These are phyloP conservation scores for Odontothrips loti DNA, from an alignment of 2,888 invertebrate genomes.

Conservation along the genomic window DNA sequence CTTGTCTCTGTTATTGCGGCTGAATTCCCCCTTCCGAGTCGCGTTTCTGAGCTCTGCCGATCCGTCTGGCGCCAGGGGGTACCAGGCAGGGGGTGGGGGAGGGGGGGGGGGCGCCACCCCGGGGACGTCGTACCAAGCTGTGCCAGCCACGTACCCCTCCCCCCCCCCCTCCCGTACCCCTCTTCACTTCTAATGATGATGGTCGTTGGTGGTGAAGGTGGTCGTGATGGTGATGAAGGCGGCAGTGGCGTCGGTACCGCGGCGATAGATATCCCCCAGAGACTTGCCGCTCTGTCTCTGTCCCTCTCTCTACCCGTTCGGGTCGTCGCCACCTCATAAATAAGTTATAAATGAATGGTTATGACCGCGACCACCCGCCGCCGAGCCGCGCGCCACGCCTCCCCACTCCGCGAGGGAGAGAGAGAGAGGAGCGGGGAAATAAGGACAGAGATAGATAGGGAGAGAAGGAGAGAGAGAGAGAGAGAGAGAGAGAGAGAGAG, in stretches of 20 bases:
- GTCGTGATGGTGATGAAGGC: not conserved
- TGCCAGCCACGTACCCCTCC: not conserved
- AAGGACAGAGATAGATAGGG: too few relatives aligned
- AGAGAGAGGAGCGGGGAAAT: not conserved
- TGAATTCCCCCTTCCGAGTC: too few relatives aligned
- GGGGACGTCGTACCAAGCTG: not conserved
- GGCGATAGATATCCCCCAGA: too few relatives aligned
- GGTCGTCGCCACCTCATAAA: not conserved
- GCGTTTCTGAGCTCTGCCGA: not conserved
- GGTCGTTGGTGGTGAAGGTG: too few relatives aligned
- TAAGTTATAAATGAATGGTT: constrained; percentile 6
- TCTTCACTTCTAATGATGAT: too few relatives aligned
- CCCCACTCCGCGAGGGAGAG: not conserved
- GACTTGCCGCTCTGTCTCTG: too few relatives aligned
- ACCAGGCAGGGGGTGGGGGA: not conserved
- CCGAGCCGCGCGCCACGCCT: not conserved
- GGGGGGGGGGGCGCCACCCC: not conserved
- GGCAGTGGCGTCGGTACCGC: not conserved
- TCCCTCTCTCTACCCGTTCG: not conserved
- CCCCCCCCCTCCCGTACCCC: not conserved
- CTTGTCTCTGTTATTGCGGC: too few relatives aligned
- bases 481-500: not conserved
- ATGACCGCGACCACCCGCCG: constrained; percentile 1
- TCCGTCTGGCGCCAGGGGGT: not conserved
- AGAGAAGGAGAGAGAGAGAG: too few relatives aligned